Percentiles rank a stretch among this genome's conserved stretches.
Evolutionary conservation across 2,113 vertebrate genomes (phyloP).

Genomic region (Sander vitreus): DNA sequence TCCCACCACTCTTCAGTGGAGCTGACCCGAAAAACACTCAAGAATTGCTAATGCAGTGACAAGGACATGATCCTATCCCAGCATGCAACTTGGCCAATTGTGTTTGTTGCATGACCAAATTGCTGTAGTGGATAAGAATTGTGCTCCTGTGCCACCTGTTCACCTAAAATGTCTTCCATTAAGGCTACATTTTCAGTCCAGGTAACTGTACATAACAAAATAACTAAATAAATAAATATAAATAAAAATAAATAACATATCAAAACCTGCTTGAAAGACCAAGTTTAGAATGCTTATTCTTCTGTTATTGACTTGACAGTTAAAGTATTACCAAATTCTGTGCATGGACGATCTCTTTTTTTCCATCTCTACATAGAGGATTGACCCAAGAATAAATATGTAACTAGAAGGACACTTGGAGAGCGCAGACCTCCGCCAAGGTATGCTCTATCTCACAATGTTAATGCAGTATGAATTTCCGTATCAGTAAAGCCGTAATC

Average conservation of each 20-base stretch:
- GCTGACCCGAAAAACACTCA: slow-evolving; percentile 11
- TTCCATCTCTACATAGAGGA: slow-evolving; percentile 1
- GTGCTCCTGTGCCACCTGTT: slow-evolving; percentile 20
- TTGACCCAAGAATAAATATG: slow-evolving; percentile 10
- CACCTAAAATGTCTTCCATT: slow-evolving; percentile 51
- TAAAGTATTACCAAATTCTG: slow-evolving; percentile 4
- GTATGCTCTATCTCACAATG: no score
- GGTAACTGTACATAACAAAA: slow-evolving; percentile 13
- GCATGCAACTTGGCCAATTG: slow-evolving; percentile 10
- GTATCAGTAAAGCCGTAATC: no score
- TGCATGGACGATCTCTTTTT: slow-evolving; percentile 5
- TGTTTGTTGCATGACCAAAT: slow-evolving; percentile 45
- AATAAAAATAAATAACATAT: no score
- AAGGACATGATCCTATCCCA: slow-evolving; percentile 23
- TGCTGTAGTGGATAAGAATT: slow-evolving; percentile 7
- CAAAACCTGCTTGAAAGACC: slow-evolving; percentile 42
- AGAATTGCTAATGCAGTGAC: slow-evolving; percentile 17
- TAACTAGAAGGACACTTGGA: no score
- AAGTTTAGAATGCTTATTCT: slow-evolving; percentile 9
- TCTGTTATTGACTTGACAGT: slow-evolving; percentile 18
- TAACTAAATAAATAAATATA: no score
- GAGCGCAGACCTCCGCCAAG: no score
- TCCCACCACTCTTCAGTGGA: not conserved
- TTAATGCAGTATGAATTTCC: no score
- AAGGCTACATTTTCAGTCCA: slow-evolving; percentile 19